Evolutionary conservation across 2,888 invertebrate genomes (phyloP), one percentile per base, ranked within the genome.

Genomic region (Falcaria lacertinaria): DNA sequence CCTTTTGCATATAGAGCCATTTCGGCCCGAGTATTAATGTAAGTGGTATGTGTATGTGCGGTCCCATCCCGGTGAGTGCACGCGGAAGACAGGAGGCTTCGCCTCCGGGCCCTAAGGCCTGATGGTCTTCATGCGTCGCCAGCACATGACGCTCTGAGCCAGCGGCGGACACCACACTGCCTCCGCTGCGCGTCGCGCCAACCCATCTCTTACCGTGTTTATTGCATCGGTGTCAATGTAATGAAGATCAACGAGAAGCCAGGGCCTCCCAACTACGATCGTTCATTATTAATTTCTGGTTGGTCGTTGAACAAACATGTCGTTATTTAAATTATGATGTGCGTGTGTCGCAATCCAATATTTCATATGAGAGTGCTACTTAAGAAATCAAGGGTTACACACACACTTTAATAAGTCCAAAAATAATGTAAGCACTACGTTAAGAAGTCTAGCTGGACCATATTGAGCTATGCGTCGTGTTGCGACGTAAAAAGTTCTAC

Each of bases 221-320:
- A 74, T 69, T 72, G 71, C 69, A 83, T 78, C 76, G 78, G 79
- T 87, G 85, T 85, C 85, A 81, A 67, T 74, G 66, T 70, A 83
- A 88, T 87, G 69, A 80, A 78, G 69, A 67, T 67, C 72, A 79
- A 79, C 80, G 69, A 76, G 65, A 46, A 51, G 47, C 43, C 71
- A 72, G 76, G 49, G 69, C 54, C 70, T 39, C 47, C 48, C 44
- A 73, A 66, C 59, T 50, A 49, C 33, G 14, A 14, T 15, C 15
- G 22, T 22, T 14, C 14, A 22, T 22, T 22, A 14, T 15, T 33
- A 6, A 14, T 33, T 33, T 11, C 28, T 11, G 11, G 11, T 7
- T 11, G 28, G 11, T 2, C 11, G 11, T 11, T 11, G 11, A 28
- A 28, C 28, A 11, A 19, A 5, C 19, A 28, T 28, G 7, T 11